Percentiles rank a stretch among this genome's conserved stretches.
Evolutionary conservation across 2,888 invertebrate genomes (phyloP).

Genomic region (Diarsia rubi): DNA sequence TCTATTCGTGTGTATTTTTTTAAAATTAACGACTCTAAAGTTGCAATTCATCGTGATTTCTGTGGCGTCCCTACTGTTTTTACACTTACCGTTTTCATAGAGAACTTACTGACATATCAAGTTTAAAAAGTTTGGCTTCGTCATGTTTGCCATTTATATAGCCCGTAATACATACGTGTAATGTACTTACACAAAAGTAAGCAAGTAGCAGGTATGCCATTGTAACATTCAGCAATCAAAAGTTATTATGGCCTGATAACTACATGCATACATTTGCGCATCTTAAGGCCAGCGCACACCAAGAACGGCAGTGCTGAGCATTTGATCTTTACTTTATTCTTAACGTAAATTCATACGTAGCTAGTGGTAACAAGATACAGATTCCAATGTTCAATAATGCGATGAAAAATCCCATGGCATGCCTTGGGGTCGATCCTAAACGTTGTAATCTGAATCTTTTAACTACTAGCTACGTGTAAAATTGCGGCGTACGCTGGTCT

Average conservation of each 20-base stretch:
- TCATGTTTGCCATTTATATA: not conserved
- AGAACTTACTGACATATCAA: not conserved
- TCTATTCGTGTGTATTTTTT: too few species aligned
- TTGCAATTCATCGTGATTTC: not conserved
- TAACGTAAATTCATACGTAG: not conserved
- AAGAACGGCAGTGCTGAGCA: not conserved
- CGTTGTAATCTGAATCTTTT: not conserved
- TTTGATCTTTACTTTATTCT: too few species aligned
- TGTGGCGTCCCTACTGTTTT: not conserved
- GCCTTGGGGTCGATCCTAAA: not conserved
- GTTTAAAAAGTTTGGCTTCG: not conserved
- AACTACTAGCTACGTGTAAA: not conserved
- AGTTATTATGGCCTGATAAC: too few species aligned
- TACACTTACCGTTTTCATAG: too few species aligned
- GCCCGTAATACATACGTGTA: not conserved
- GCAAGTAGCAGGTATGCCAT: not conserved
- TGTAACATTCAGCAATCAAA: not conserved
- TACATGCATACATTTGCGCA: too few species aligned
- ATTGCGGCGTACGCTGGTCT: not conserved
- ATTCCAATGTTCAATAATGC: not conserved
- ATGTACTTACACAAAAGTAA: not conserved
- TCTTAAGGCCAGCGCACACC: not conserved
- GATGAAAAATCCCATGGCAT: not conserved
- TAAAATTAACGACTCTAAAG: not conserved
- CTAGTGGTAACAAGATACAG: too few species aligned